A percentile compares a stretch with the other conserved stretches of the same genome.
These are phyloP conservation scores for Amphipyra tragopoginis DNA, from an alignment of 2,888 invertebrate species.

Conservation along the genomic window DNA sequence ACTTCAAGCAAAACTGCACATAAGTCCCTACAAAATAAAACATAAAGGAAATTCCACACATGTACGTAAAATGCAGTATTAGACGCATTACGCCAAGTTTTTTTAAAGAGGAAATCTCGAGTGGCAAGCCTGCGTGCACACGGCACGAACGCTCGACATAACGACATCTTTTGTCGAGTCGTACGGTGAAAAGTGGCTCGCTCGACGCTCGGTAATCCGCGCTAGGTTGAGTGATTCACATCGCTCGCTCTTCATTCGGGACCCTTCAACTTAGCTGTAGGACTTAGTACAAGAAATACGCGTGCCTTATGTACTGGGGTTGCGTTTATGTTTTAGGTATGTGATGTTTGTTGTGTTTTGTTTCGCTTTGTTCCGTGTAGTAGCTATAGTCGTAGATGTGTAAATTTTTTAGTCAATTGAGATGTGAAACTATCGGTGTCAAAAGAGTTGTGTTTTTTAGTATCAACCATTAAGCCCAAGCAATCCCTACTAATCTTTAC, in stretches of 20 bases:
- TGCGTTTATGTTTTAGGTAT: conserved; percentile 6
- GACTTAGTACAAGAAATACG: conserved; percentile 55
- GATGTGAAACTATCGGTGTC: too few relatives aligned
- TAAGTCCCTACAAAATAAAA: conserved; percentile 36
- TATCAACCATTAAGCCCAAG: too few relatives aligned
- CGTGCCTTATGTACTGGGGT: conserved; percentile 43
- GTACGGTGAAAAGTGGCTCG: conserved; percentile 64
- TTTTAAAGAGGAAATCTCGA: conserved; percentile 60
- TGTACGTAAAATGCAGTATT: conserved; percentile 43
- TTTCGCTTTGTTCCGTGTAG: too few relatives aligned
- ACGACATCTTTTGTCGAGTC: conserved; percentile 81
- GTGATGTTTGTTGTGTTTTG: background rate
- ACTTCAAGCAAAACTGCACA: conserved; percentile 30
- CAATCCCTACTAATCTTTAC: too few relatives aligned
- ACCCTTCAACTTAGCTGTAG: conserved; percentile 72
- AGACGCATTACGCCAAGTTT: conserved; percentile 58
- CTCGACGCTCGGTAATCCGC: conserved; percentile 71
- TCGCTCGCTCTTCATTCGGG: conserved; percentile 79
- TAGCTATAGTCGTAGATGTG: too few relatives aligned
- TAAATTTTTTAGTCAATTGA: too few relatives aligned
- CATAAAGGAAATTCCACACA: conserved; percentile 32
- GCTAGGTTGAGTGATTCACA: conserved; percentile 77
- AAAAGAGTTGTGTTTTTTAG: too few relatives aligned
- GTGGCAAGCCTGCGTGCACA: conserved; percentile 58
- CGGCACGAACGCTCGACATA: conserved; percentile 64